Conservation (phyloP, 2,113 vertebrate genomes). For the Tachuris rubrigastra region DNA sequence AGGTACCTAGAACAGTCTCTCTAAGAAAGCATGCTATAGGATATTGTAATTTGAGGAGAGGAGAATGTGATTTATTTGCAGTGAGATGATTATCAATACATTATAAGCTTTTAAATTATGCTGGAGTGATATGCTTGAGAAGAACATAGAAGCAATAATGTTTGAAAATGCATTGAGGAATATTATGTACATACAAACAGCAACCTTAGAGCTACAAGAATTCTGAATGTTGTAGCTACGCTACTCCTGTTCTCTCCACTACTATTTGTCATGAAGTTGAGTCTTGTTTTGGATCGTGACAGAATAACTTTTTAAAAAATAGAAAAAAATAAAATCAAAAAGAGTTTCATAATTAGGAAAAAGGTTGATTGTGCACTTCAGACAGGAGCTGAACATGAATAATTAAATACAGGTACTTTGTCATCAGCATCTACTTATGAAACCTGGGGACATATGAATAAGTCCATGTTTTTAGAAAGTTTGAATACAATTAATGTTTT, state of each 20-base stretch:
- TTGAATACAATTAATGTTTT: neutral
- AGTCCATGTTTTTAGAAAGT: neutral
- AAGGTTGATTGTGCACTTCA: neutral
- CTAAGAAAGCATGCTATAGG: neutral
- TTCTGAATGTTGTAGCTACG: neutral
- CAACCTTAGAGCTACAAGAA: neutral
- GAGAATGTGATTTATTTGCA: neutral
- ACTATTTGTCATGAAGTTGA: neutral
- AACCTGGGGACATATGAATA: neutral
- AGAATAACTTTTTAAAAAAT: neutral
- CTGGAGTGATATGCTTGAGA: neutral
- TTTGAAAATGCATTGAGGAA: neutral
- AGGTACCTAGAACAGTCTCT: neutral
- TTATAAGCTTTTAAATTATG: neutral
- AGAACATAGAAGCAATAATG: neutral
- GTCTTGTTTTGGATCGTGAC: neutral
- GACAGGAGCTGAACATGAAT: neutral
- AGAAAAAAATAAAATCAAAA: neutral
- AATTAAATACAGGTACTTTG: slow-evolving; percentile 1
- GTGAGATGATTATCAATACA: neutral
- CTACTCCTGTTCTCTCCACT: neutral
- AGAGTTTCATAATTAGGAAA: neutral
- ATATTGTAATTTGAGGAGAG: neutral
- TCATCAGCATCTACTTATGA: neutral
- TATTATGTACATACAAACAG: neutral